Evolutionary conservation across 1,140 invertebrate species (phyloP).

Genomic region (Tetramorium simillimum): DNA sequence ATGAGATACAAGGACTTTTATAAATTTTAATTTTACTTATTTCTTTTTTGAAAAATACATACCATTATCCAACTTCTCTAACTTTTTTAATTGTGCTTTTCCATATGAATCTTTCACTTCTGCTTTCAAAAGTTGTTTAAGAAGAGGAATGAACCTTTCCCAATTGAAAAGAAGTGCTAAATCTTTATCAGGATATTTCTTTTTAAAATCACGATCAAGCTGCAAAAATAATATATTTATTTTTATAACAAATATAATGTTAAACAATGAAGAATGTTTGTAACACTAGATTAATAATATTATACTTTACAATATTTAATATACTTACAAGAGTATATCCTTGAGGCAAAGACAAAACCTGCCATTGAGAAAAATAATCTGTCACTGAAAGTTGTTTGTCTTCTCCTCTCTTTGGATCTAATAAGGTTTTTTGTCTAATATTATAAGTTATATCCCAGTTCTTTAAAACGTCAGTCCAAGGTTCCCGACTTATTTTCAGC

Average conservation of each 20-base stretch:
- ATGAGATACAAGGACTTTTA: not conserved
- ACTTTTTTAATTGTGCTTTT: not conserved
- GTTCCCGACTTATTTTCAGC: not conserved
- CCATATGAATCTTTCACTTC: conserved; percentile 15
- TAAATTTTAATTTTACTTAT: not conserved
- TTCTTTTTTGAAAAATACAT: conserved; percentile 9
- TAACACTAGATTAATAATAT: not conserved
- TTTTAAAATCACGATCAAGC: conserved; percentile 2
- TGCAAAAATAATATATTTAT: not conserved
- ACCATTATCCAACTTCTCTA: not conserved
- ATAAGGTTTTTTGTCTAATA: not conserved
- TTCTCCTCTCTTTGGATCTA: not conserved
- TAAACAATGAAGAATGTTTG: not conserved
- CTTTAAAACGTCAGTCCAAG: not conserved
- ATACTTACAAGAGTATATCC: conserved; percentile 10
- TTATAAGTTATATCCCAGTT: conserved; percentile 5
- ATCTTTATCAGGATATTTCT: conserved; percentile 16
- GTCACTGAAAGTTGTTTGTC: conserved; percentile 2
- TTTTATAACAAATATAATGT: not conserved
- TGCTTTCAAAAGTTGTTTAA: conserved; percentile 1
- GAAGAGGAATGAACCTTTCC: not conserved
- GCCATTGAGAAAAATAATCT: conserved; percentile 18
- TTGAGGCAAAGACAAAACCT: conserved; percentile 6
- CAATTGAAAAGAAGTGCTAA: not conserved
- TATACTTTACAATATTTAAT: conserved; percentile 3